Base-by-base conservation (phyloP, 2,113 vertebrate species). In the Cynocephalus volans region DNA sequence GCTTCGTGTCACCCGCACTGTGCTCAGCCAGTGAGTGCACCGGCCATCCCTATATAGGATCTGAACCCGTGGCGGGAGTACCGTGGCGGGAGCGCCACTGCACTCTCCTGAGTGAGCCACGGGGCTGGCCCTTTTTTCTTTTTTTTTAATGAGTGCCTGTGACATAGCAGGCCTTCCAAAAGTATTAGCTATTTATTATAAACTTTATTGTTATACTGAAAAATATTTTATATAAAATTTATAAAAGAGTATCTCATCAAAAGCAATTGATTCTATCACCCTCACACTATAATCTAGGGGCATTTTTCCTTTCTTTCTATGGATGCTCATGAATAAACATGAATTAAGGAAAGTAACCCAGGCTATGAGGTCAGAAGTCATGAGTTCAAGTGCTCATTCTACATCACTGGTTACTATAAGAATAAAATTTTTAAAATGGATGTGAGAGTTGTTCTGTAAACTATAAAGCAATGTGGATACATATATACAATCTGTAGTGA, bases 171-270 rank as follows among this genome's bases (percentile, higher is more conserved):
- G 8, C 4, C 18, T 86, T 90, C 76, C n/a, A 15, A 75, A 90
- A 80, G 8, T 33, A 18, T 54, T 82, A 52, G 14, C 17, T 83
- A 45, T 73, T 65, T 83, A 45, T 73, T 65, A 70, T 36, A 65
- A 64, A 94, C 6, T 31, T 82, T 62, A 85, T 7, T 80, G 11
- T 1, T 72, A 19, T 11, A 31, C 36, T 58, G 17, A 85, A 75
- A 95, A 41, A 41, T 64, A 7, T 85, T 96, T 85, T 64, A 92
- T 24, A 31, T 33, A 17, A 94, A 26, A 64, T 12, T 94, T 96
- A 73, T 92, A 75, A 96, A 91, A 88, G n/a, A 58, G 15, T 10
- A 73, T 86, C 28, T 86, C 48, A 56, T 88, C 28, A 72, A 69
- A 82, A 82, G 7, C 50, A 92, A 52, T 77, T 54, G 23, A 56